Conservation (phyloP, 1,140 invertebrate species). For the Pseudomyrmex flavicornis region DNA sequence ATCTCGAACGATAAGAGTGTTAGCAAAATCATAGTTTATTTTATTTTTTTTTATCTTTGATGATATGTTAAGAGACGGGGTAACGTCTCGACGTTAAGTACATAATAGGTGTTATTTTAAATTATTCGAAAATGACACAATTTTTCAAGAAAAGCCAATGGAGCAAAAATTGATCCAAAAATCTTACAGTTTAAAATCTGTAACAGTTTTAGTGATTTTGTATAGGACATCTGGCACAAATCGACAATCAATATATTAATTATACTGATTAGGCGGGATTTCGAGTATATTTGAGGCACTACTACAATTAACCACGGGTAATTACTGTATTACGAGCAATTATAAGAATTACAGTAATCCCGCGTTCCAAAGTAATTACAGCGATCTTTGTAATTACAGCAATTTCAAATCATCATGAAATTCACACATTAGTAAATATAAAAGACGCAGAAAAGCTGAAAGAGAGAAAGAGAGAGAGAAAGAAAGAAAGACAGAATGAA, state of each 20-base stretch:
- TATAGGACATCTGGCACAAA: not conserved
- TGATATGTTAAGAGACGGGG: no score
- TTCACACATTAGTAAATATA: not conserved
- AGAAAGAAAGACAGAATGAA: no score
- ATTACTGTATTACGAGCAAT: constrained; percentile 20
- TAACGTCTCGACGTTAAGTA: no score
- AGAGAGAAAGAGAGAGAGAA: no score
- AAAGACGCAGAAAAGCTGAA: no score
- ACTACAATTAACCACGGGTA: not conserved
- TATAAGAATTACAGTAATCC: constrained; percentile 13
- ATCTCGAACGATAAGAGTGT: not conserved
- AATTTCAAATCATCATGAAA: constrained; percentile 7
- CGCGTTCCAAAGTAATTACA: not conserved
- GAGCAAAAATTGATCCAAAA: no score
- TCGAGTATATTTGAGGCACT: not conserved
- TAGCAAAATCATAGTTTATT: not conserved
- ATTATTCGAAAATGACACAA: no score
- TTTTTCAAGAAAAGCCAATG: no score
- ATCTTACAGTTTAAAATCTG: no score
- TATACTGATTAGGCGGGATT: not conserved
- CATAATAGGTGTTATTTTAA: no score
- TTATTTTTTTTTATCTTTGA: not conserved
- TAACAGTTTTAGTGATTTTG: no score
- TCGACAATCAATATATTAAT: constrained; percentile 2
- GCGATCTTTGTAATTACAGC: constrained; percentile 3